phyloP scores from a whole-genome alignment of 2,888 invertebrate genomes.

The Agonopterix subpropinquella region DNA sequence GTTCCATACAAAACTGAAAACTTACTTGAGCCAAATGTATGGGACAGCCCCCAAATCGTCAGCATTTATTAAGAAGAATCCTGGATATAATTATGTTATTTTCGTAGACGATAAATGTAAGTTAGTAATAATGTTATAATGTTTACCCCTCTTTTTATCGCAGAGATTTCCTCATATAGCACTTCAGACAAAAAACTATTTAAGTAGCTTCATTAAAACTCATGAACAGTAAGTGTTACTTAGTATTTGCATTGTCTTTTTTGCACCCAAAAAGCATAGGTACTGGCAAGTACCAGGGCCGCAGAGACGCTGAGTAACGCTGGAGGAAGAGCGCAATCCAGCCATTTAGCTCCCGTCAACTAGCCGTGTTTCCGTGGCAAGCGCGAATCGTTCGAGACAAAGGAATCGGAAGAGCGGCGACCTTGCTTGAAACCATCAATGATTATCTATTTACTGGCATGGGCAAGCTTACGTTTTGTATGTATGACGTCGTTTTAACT shows the following conservation, averaged over 20 bases:
- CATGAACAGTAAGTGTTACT: conserved; percentile 26
- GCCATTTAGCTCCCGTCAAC: conserved; percentile 64
- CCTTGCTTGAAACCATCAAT: conserved; percentile 40
- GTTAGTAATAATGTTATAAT: too few species aligned
- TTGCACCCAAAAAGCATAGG: conserved; percentile 30
- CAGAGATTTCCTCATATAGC: not conserved
- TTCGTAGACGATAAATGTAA: too few species aligned
- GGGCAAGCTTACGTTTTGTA: too few species aligned
- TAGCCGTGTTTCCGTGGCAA: conserved; percentile 65
- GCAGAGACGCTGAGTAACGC: conserved; percentile 35
- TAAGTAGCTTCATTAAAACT: conserved; percentile 22
- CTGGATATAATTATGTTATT: too few species aligned
- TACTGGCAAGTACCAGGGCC: conserved; percentile 37
- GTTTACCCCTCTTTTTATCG: not conserved
- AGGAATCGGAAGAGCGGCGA: conserved; percentile 54
- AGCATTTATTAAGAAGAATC: too few species aligned
- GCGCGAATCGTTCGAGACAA: conserved; percentile 53
- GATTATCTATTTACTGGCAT: conserved; percentile 10
- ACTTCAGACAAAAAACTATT: conserved; percentile 5
- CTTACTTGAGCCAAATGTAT: too few species aligned
- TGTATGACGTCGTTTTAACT: too few species aligned
- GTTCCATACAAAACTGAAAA: too few species aligned
- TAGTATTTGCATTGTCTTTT: conserved; percentile 44
- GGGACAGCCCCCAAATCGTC: too few species aligned
- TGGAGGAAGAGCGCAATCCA: conserved; percentile 55